phyloP scores from a whole-genome alignment of 1,140 invertebrate species.

The Adoxophyes honmai region DNA sequence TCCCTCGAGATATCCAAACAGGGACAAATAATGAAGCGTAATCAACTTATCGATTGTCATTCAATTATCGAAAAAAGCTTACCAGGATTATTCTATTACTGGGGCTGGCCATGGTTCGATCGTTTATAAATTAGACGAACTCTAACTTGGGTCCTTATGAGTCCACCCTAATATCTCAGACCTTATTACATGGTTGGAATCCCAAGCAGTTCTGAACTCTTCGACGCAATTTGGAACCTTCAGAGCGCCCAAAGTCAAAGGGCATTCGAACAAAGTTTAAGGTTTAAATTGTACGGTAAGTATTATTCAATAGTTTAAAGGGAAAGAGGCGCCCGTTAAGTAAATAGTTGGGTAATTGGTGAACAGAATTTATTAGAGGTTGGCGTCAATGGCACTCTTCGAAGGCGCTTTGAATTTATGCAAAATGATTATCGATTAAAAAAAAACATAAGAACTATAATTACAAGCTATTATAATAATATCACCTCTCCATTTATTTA shows the following conservation, averaged over 20 bases:
- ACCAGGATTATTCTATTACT: constrained; percentile 7
- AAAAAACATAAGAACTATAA: too few species aligned
- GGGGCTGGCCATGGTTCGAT: constrained; percentile 3
- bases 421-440: too few species aligned
- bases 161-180: constrained; percentile 33
- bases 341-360: too few species aligned
- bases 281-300: constrained; percentile 18
- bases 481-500: too few species aligned
- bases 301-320: constrained; percentile 7
- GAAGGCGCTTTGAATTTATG: too few species aligned
- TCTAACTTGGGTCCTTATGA: constrained; percentile 2
- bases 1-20: neutral
- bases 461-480: too few species aligned
- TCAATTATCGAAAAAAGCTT: constrained; percentile 7
- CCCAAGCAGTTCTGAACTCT: constrained; percentile 27
- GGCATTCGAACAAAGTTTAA: constrained; percentile 24
- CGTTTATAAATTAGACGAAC: constrained; percentile 23
- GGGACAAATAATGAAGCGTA: neutral
- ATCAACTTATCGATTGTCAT: neutral
- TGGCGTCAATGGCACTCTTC: too few species aligned
- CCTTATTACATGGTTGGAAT: constrained; percentile 33
- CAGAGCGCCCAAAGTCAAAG: constrained; percentile 24
- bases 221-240: constrained; percentile 34
- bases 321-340: neutral
- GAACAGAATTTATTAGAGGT: too few species aligned